A percentile compares a stretch with the other conserved stretches of the same genome.
Evolutionary conservation across 2,888 invertebrate species (phyloP).

Genomic region (Acanthoscelides obtectus): DNA sequence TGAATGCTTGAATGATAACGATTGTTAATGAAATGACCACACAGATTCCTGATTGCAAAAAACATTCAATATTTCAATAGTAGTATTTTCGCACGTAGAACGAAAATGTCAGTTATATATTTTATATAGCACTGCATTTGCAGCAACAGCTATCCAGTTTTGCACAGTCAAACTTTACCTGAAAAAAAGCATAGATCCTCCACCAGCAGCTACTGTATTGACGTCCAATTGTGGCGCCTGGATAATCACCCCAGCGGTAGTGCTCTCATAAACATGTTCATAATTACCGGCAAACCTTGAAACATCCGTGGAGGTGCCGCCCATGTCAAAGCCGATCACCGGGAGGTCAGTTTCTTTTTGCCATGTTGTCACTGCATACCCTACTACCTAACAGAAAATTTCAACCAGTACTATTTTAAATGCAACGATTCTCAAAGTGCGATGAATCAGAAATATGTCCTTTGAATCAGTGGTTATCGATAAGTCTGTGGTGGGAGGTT

Average conservation of each 20-base stretch:
- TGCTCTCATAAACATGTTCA: conserved; percentile 96
- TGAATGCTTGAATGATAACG: too few species aligned
- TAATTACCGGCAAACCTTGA: conserved; percentile 89
- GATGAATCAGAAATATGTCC: neutral
- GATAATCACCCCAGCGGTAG: conserved; percentile 96
- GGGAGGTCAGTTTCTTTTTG: conserved; percentile 67
- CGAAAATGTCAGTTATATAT: too few species aligned
- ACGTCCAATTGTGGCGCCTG: conserved; percentile 96
- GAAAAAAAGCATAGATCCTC: conserved; percentile 93
- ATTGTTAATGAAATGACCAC: too few species aligned
- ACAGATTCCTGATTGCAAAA: too few species aligned
- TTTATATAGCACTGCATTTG: too few species aligned
- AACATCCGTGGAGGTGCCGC: conserved; percentile 96
- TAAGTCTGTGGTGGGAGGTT: too few species aligned
- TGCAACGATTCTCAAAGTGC: neutral
- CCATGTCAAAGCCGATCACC: conserved; percentile 93
- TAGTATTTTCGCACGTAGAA: too few species aligned
- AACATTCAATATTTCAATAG: too few species aligned
- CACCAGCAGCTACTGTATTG: conserved; percentile 98
- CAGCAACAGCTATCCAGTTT: too few species aligned
- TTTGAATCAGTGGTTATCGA: too few species aligned
- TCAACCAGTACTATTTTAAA: too few species aligned
- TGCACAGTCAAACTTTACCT: conserved; percentile 47
- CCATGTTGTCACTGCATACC: conserved; percentile 53
- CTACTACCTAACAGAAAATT: conserved; percentile 27